Base-by-base conservation (phyloP, 2,113 vertebrate genomes). In the Uria aalge region DNA sequence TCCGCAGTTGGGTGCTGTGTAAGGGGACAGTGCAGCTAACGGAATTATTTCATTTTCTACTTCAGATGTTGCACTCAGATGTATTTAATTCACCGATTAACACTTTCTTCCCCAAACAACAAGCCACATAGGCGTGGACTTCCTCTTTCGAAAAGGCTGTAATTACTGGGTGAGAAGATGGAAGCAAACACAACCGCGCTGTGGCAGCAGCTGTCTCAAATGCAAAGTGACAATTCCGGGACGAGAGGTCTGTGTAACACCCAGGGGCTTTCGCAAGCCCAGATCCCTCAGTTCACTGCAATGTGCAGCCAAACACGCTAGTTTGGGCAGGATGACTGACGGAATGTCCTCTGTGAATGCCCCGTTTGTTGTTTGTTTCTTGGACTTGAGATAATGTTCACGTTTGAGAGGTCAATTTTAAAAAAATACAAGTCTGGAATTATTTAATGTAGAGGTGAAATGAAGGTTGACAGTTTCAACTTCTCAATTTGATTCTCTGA, bases 401-500 rank as follows among this genome's bases (percentile, higher is more conserved):
- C 94, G 94, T 92, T 85, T 92, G 81, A 96, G 91, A 98, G 97
- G 97, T 98, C 97, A 98, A 92, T 94, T 97, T 94, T 55, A 21
- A 63, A 82, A 5, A 5, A 47, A 62, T 22, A 57, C 38, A 95
- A 85, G 53, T 97, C 84, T 96, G 86, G 84, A 98, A 96, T 98
- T 98, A 98, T 98, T 98, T 98, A 98, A 97, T 96, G 36, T 94
- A 96, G 95, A 97, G 96, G 89, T 94, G 76, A 97, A 98, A 97
- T 98, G 98, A 98, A 98, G 98, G 98, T 96, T 98, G 94, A 95
- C 95, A 97, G 75, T 97, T 97, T 97, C 96, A 97, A 5, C 96
- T 97, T 97, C 94, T 97, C 92, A 80, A 60, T 98, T 94, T 97
- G 95, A 98, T 98, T 97, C 74, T 97, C 83, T 95, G 97, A 98